Base-by-base conservation (phyloP, 2,797 vertebrate genomes). In the Acipenser oxyrinchus region DNA sequence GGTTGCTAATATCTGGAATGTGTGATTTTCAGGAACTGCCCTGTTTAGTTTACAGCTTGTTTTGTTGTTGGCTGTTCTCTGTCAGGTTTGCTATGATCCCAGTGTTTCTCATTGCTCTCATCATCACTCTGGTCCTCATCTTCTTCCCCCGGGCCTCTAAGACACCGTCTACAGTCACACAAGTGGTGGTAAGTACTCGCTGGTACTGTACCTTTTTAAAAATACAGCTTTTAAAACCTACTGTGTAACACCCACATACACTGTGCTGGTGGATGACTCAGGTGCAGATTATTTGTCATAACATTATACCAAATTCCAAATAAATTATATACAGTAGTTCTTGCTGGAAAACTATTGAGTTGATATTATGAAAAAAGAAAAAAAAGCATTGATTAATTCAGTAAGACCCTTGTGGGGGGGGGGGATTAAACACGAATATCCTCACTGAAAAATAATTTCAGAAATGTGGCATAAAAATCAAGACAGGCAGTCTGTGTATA, bases 71-170 rank as follows among this genome's bases (percentile, higher is more conserved):
- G 51, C 7, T 61, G 15, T 11, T 67, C 10, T 49, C 18, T 59
- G 7, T 10, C 79, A 95, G 94, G 79, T 82, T 94, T 62, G 88
- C 81, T 1, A 77, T 88, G 11, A 57, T 92, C 67, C 86, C 87
- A 0, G 66, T 92, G 37, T 84, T 93, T 71, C 67, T 94, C 0
- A 63, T 91, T 70, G 90, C 93, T 51, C 65, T 93, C 66, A 78
- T 78, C 71, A 51, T 91, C 78, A 94, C 91, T 0, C 66, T 90
- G 57, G 74, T 72, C 7, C 76, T 96, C 66, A 76, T 94, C 70
- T 85, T 93, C 72, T 92, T 94, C 72, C 93, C 93, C 8, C 90
- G 91, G 51, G 86, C 84, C 60, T 73, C 85, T 7, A 90, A 93
- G 70, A 79, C 80, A 4, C 75, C 85, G 7, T 76, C 83, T 6